A percentile compares a stretch with the other conserved stretches of the same genome.
These are phyloP conservation scores for Paratrypauchen microcephalus DNA, from an alignment of 2,797 vertebrate species.

Conservation along the genomic window DNA sequence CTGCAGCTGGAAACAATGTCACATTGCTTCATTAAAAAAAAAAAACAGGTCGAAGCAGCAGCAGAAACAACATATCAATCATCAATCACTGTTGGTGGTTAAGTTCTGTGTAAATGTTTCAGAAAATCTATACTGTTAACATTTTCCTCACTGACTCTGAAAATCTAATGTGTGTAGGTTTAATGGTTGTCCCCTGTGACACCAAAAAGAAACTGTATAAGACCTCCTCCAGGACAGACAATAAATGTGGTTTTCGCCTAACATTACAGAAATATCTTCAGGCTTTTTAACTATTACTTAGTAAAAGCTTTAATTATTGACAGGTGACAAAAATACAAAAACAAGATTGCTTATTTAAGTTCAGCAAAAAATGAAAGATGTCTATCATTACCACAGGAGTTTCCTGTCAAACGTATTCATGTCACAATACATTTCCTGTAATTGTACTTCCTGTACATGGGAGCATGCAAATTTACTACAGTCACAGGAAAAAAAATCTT, in stretches of 20 bases:
- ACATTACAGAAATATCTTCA: slow-evolving; percentile 12
- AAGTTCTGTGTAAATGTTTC: not conserved
- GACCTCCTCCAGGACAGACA: slow-evolving; percentile 11
- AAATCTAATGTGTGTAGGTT: slow-evolving; percentile 7
- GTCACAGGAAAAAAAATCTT: not conserved
- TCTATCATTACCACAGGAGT: slow-evolving; percentile 17
- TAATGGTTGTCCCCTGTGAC: not conserved
- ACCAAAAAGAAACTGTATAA: slow-evolving; percentile 19
- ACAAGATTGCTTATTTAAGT: slow-evolving; percentile 27
- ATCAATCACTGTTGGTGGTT: not conserved
- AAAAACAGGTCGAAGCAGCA: slow-evolving; percentile 15
- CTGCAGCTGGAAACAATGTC: slow-evolving; percentile 45
- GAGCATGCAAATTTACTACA: not conserved
- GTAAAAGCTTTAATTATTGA: slow-evolving; percentile 54
- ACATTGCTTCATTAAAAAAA: slow-evolving; percentile 1
- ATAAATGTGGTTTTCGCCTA: slow-evolving; percentile 6
- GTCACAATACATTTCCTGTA: slow-evolving; percentile 46
- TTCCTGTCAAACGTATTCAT: slow-evolving; percentile 36
- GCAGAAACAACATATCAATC: slow-evolving; percentile 3
- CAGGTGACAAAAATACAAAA: slow-evolving; percentile 45
- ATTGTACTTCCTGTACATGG: slow-evolving; percentile 54
- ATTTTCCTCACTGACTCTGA: too few relatives aligned
- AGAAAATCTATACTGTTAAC: not conserved
- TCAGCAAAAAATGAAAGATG: slow-evolving; percentile 11
- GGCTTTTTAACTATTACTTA: slow-evolving; percentile 28